phyloP scores from a whole-genome alignment of 2,113 vertebrate species.

The Suncus etruscus region DNA sequence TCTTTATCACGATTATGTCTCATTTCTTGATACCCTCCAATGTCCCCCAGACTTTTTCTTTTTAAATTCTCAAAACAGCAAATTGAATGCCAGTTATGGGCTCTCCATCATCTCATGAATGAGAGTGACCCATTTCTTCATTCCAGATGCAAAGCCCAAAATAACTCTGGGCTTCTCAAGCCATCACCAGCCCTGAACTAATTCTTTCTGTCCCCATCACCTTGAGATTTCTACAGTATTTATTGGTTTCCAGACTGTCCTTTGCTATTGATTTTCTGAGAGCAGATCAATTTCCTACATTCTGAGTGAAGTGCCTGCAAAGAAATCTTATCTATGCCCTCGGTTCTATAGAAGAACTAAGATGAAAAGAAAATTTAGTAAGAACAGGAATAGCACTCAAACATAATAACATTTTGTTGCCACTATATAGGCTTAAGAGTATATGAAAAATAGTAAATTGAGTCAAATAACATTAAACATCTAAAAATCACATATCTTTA shows the following conservation, averaged over 20 bases:
- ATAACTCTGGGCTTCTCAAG: neutral
- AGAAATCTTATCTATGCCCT: neutral
- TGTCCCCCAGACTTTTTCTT: neutral
- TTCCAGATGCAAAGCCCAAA: conserved; percentile 5
- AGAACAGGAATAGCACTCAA: neutral
- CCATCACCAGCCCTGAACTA: neutral
- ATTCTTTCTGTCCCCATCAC: neutral
- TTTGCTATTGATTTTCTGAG: conserved; percentile 30
- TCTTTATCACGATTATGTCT: conserved; percentile 22
- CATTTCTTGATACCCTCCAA: neutral
- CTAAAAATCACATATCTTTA: conserved; percentile 43
- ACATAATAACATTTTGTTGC: neutral
- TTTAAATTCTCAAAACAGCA: conserved; percentile 5
- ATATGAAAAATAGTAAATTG: neutral
- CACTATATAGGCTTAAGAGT: neutral
- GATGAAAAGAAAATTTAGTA: conserved; percentile 19
- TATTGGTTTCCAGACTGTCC: neutral
- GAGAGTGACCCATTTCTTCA: neutral
- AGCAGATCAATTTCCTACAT: neutral
- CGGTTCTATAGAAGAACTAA: neutral
- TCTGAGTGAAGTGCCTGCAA: neutral
- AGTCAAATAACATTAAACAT: conserved; percentile 34
- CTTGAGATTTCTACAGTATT: neutral
- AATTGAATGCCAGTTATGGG: neutral
- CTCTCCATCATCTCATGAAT: neutral